Base-by-base conservation (phyloP, 2,797 vertebrate genomes). In the Gila robusta region DNA sequence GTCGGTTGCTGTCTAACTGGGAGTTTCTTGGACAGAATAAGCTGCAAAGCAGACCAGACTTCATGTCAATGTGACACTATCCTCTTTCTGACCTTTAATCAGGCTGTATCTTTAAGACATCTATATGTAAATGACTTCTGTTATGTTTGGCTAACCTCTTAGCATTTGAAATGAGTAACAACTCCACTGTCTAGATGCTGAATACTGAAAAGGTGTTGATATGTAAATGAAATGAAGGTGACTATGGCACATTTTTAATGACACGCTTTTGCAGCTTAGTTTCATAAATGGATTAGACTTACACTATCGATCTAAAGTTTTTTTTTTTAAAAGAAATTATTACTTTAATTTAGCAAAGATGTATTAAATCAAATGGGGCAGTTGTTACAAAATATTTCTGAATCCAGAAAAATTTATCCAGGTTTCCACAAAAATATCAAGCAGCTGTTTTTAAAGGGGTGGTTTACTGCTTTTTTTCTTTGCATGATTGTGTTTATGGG, bases 171-270 rank as follows among this genome's bases (percentile, higher is more conserved):
- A 76, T 26, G 14, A 72, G 23, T 17, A 66, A 32, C 64, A 47
- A 72, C 23, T 72, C 39, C 12, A 72, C n/a, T 72, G 23, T 41
- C 14, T 44, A 47, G 12, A 16, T 47, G 41, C 41, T 47, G 39
- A 72, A 72, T 72, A 47, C 70, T 72, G 41, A 73, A 73, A 72
- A 72, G 41, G 70, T 47, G 70, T 73, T 47, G 56, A 26, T n/a
- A 54, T 66, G 26, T 32, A 66, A 32, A 66, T 66, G 2, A 66
- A 66, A 47, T 28, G n/a, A 44, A 26, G 39, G 23, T 70, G 37
- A 72, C 70, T 17, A 72, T 72, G 41, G 16, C 44, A 72, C n/a
- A 5, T 47, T 26, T 7, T 47, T n/a, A 47, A 47, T 47, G n/a
- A 47, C n/a, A 23, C 11, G 6, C 49, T 16, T 72, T 72, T 72